Base-by-base conservation (phyloP, 2,888 invertebrate genomes). In the Carcina quercana region DNA sequence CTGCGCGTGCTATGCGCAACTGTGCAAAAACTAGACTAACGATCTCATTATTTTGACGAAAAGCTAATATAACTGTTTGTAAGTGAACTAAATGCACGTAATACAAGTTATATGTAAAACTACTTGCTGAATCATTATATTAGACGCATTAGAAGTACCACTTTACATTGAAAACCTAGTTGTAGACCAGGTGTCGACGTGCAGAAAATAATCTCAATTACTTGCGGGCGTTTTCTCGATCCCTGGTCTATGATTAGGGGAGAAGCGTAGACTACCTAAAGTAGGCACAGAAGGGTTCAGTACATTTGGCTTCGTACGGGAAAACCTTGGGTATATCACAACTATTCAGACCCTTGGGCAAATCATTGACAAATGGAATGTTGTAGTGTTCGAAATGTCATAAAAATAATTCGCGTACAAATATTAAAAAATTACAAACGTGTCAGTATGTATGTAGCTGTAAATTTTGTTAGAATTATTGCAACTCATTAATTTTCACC, bases 201-300 rank as follows among this genome's bases (percentile, higher is more conserved):
- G 13, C 12, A 32, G 30, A 42, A 42, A 43, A 45, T 42, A 40
- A 30, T 37, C 15, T 30, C 25, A 30, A 25, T 37, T 10, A n/a
- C 27, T 22, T 22, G 5, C 13, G 11, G 24, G 12, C n/a, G 6
- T 15, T 13, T 10, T 20, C 3, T 15, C 17, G 21, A 24, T 40
- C 36, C 42, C 27, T 28, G 27, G 41, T 15, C 40, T 43, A 45
- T 26, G 20, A 29, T 29, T 32, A 28, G 30, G 26, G 27, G 22
- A 34, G 43, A 59, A 68, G 69, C 69, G 50, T 63, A 52, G 59
- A 55, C 63, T 67, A 67, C 60, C 62, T 71, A 80, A 57, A 76
- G 67, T 72, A 83, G 83, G 83, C 83, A 83, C 83, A 78, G 78
- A 76, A 72, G 78, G 76, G 80, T 74, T 83, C 82, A 83, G 82